Evolutionary conservation across 64 coral and sea anemone genomes (phyloP).

Genomic region (Stichodactyla mertensii): DNA sequence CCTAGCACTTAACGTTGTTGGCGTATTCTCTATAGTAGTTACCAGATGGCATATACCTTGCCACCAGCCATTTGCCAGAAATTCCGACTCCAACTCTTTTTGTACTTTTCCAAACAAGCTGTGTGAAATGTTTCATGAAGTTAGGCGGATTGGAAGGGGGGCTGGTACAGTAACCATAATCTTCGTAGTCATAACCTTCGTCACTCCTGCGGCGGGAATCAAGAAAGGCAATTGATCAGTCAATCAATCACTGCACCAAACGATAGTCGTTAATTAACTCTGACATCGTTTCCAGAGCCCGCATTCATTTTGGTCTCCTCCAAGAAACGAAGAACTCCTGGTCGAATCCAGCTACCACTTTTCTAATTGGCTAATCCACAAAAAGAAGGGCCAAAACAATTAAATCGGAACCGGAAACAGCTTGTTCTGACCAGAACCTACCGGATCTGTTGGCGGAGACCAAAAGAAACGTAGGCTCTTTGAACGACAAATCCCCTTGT

Average conservation of each 20-base stretch:
- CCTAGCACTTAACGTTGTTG: slow-evolving; percentile 20
- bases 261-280: neutral
- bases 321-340: too few relatives aligned
- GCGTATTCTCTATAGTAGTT: neutral
- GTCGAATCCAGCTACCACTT: too few relatives aligned
- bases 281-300: too few relatives aligned
- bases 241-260: neutral
- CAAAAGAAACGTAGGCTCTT: too few relatives aligned
- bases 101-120: slow-evolving; percentile 15
- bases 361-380: too few relatives aligned
- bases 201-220: neutral
- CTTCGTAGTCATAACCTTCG: neutral
- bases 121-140: slow-evolving; percentile 13
- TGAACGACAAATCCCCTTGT: too few relatives aligned
- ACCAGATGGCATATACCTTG: neutral
- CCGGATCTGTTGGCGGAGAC: too few relatives aligned
- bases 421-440: too few relatives aligned
- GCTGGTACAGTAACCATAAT: slow-evolving; percentile 1
- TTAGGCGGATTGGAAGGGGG: neutral
- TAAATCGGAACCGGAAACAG: too few relatives aligned
- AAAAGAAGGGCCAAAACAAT: too few relatives aligned
- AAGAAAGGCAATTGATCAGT: neutral
- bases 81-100: neutral
- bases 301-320: too few relatives aligned
- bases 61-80: slow-evolving; percentile 10